Percentiles rank a stretch among this genome's conserved stretches.
Evolutionary conservation across 2,113 vertebrate genomes (phyloP).

Genomic region (Amphiprion ocellaris): DNA sequence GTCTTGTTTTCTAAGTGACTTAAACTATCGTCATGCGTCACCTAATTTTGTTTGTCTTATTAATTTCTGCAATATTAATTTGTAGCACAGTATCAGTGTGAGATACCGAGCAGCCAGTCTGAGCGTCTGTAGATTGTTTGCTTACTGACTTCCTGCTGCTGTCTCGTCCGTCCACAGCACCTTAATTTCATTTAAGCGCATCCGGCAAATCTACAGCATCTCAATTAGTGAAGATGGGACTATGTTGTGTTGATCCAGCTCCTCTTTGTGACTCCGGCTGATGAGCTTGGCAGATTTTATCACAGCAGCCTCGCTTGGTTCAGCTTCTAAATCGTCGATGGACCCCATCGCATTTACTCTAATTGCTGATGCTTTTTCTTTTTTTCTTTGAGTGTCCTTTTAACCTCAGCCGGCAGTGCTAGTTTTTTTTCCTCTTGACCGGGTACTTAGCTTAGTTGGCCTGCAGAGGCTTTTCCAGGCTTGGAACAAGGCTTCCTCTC

Average conservation of each 20-base stretch:
- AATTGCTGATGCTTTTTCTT: conserved; percentile 30
- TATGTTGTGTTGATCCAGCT: background rate
- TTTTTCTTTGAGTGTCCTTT: conserved; percentile 25
- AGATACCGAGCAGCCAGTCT: background rate
- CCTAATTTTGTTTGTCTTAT: no score
- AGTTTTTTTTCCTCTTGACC: background rate
- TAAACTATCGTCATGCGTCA: no score
- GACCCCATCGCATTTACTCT: conserved; percentile 9
- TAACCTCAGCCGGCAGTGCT: conserved; percentile 22
- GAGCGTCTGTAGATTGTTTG: background rate
- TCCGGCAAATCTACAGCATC: conserved; percentile 5
- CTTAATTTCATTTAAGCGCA: conserved; percentile 38
- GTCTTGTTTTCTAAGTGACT: no score
- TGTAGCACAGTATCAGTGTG: background rate
- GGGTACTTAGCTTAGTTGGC: conserved; percentile 19
- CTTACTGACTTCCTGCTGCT: conserved; percentile 16
- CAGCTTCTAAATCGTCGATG: conserved; percentile 17
- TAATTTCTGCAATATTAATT: no score
- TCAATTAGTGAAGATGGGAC: conserved; percentile 19
- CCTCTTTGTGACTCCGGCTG: background rate
- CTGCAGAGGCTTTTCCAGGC: conserved; percentile 8
- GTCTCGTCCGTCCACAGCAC: background rate
- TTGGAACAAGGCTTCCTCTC: conserved; percentile 20
- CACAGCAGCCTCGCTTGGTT: background rate
- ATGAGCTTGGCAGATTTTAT: conserved; percentile 20